Evolutionary conservation across 2,113 vertebrate species (phyloP).

Genomic region (Podarcis cretensis): DNA sequence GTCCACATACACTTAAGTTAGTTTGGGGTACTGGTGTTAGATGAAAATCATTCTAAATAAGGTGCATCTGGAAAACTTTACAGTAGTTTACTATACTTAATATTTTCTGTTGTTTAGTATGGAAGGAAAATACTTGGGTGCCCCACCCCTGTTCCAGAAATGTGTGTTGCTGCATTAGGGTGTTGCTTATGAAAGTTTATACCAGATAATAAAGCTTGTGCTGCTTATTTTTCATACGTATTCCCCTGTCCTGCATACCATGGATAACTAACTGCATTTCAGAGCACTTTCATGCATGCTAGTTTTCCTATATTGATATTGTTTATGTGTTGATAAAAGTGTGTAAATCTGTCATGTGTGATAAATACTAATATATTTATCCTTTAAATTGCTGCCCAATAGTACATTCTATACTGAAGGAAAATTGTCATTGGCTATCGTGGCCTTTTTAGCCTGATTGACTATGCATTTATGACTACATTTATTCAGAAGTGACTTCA

Average conservation of each 20-base stretch:
- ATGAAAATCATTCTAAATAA: not conserved
- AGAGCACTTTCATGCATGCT: not conserved
- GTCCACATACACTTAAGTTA: not conserved
- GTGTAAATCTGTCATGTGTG: not conserved
- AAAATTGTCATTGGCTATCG: not conserved
- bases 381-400: not conserved
- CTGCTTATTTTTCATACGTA: not conserved
- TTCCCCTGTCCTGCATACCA: not conserved
- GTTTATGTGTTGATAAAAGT: not conserved
- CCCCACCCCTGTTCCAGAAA: fast-evolving
- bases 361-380: not conserved
- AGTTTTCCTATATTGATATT: not conserved
- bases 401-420: not conserved
- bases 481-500: not conserved
- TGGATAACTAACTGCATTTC: not conserved
- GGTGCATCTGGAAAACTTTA: not conserved
- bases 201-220: not conserved
- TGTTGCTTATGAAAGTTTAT: not conserved
- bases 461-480: too few species aligned
- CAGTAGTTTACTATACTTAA: not conserved
- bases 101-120: not conserved
- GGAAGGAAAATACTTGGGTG: not conserved
- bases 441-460: not conserved
- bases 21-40: not conserved
- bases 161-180: not conserved